These are phyloP conservation scores for Yponomeuta plumbellus DNA, from an alignment of 2,888 invertebrate species.

Conservation along the genomic window DNA sequence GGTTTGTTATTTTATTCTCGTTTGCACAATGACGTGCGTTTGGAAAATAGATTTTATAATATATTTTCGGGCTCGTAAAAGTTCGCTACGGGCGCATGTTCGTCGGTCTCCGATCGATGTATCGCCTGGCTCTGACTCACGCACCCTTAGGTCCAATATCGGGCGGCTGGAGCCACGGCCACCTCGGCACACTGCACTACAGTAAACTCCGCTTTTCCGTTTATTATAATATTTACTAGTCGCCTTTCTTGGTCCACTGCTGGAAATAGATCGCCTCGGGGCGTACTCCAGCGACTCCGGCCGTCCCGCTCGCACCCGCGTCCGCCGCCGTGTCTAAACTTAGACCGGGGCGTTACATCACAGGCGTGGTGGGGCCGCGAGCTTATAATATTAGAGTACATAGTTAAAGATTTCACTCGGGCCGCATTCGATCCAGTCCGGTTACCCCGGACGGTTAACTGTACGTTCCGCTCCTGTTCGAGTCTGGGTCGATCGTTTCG, in stretches of 20 bases:
- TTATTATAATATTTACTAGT: conserved; percentile 75
- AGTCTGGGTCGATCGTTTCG: not conserved
- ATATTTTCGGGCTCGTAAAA: conserved; percentile 6
- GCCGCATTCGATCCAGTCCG: conserved; percentile 65
- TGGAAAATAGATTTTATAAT: conserved; percentile 7
- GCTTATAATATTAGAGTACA: conserved; percentile 76
- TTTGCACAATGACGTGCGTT: conserved; percentile 11
- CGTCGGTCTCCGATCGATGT: conserved; percentile 1
- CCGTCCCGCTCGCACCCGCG: conserved; percentile 46
- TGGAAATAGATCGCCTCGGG: conserved; percentile 69
- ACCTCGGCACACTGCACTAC: conserved; percentile 76
- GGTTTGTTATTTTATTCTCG: not conserved
- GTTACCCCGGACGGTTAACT: conserved; percentile 54
- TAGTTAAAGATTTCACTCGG: conserved; percentile 71
- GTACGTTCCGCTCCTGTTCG: conserved; percentile 43
- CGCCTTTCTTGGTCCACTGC: conserved; percentile 79
- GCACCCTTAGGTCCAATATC: conserved; percentile 43
- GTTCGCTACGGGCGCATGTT: not conserved
- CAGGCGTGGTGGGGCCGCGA: conserved; percentile 65
- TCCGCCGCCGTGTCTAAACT: conserved; percentile 55
- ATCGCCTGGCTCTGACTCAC: conserved; percentile 25
- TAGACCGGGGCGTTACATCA: conserved; percentile 71
- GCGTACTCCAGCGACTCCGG: conserved; percentile 52
- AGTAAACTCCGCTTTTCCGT: conserved; percentile 58
- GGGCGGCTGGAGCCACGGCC: conserved; percentile 36